These are phyloP conservation scores for Campylomormyrus tamandua DNA, from an alignment of 2,113 vertebrate species.

Conservation along the genomic window DNA sequence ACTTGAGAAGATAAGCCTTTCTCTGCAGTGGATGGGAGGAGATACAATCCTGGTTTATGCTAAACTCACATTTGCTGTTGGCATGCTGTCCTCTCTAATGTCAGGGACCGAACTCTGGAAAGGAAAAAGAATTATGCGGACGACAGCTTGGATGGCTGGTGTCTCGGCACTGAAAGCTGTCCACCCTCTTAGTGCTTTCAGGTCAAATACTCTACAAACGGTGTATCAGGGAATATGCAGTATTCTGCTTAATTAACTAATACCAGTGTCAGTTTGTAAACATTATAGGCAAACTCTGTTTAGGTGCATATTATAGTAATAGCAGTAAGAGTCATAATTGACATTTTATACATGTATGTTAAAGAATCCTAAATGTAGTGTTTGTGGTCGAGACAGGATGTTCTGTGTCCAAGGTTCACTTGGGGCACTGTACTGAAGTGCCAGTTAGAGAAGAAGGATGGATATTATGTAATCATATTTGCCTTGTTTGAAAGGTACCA, in stretches of 20 bases:
- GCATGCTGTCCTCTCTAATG: background rate
- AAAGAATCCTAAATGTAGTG: background rate
- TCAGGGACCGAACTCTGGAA: background rate
- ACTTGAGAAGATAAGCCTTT: background rate
- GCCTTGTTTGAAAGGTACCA: background rate
- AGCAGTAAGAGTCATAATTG: background rate
- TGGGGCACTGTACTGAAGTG: background rate
- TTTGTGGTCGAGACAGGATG: background rate
- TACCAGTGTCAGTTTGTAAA: background rate
- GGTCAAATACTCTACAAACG: background rate
- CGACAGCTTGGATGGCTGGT: background rate
- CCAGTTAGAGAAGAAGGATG: background rate
- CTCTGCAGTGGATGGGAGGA: background rate
- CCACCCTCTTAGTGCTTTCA: background rate
- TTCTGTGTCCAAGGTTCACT: background rate
- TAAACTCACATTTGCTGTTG: background rate
- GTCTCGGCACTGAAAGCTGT: background rate
- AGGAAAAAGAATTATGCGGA: background rate
- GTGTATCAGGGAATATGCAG: background rate
- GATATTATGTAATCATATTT: background rate
- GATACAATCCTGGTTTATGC: background rate
- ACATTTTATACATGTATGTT: background rate
- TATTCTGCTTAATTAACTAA: background rate
- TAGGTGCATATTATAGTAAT: background rate
- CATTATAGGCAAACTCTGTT: background rate